Base-by-base conservation (phyloP, 2,797 vertebrate species). In the Gymnocypris eckloni region DNA sequence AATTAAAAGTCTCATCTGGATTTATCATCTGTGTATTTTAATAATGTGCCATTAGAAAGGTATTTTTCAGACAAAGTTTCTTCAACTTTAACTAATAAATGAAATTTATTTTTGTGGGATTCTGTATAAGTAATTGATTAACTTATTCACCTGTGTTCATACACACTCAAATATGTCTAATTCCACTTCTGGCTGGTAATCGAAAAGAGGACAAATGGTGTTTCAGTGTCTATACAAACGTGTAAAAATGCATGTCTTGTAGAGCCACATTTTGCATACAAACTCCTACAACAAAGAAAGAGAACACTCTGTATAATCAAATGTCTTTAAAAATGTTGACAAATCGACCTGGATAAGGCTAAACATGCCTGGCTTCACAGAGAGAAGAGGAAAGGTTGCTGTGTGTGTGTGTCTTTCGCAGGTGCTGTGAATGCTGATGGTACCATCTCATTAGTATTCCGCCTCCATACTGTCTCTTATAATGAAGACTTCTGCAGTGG, bases 401-500 rank as follows among this genome's bases (percentile, higher is more conserved):
- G 33, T 54, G 76, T 22, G 61, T 33, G 61, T 67, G 33, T 54
- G 76, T 22, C 10, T 13, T 25, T 43, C 13, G 12, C 33, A 70
- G 45, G 5, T 16, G 2, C 37, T 25, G 4, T 67, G 89, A 90
- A 91, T 89, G 86, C 71, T 81, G 76, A 88, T 88, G 84, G 41
- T 33, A n/a, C 69, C 5, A 8, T 59, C 33, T 39, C 76, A 89
- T 90, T 90, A 89, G 86, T 78, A 91, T 91, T 89, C 86, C 15
- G 54, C 33, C 43, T 37, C 77, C 76, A 67, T 78, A 33, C 33
- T 22, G 13, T 86, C 73, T 86, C 84, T 83, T 79, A 88, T 90
- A 89, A 91, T 87, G 82, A 87, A 89, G 89, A 85, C 82, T 88
- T 90, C 78, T 86, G 87, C 86, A 87, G 85, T 84, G 84, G 78